A percentile compares a stretch with the other conserved stretches of the same genome.
Conservation (phyloP, 2,113 vertebrate genomes). For the Gnathonemus echidnorhynchus region DNA sequence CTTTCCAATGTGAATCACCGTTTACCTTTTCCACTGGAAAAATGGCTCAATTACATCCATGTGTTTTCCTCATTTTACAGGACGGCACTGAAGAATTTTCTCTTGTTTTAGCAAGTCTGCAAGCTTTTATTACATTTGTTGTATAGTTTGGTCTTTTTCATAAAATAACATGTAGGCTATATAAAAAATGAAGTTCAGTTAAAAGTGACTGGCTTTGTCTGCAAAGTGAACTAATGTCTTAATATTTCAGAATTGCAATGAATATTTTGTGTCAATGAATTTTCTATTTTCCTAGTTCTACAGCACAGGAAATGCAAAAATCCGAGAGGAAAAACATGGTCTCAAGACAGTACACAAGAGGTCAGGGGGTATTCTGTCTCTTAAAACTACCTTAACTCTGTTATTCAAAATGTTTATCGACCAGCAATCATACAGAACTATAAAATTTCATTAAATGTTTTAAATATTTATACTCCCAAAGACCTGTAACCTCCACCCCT, state of each 20-base stretch:
- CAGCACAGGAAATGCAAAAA: neutral
- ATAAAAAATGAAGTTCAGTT: neutral
- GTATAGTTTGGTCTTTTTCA: neutral
- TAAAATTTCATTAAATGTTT: neutral
- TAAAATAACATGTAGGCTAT: neutral
- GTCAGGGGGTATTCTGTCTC: neutral
- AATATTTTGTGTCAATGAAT: neutral
- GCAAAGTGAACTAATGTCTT: neutral
- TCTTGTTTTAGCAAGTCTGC: neutral
- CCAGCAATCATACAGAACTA: neutral
- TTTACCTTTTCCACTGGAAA: slow-evolving; percentile 27
- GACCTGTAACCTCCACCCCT: neutral
- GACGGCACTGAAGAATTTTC: neutral
- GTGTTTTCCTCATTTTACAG: slow-evolving; percentile 30
- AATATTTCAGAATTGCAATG: neutral
- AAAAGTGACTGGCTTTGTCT: neutral
- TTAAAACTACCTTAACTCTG: neutral
- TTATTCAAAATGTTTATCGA: neutral
- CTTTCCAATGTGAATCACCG: slow-evolving; percentile 30
- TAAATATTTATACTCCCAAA: neutral
- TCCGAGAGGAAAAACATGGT: neutral
- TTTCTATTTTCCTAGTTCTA: neutral
- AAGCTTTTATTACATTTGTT: neutral
- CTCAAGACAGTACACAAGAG: neutral
- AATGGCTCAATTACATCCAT: slow-evolving; percentile 35